Evolutionary conservation across 2,797 vertebrate genomes (phyloP), one percentile per base, ranked within the genome.

Genomic region (Anguilla marmorata): DNA sequence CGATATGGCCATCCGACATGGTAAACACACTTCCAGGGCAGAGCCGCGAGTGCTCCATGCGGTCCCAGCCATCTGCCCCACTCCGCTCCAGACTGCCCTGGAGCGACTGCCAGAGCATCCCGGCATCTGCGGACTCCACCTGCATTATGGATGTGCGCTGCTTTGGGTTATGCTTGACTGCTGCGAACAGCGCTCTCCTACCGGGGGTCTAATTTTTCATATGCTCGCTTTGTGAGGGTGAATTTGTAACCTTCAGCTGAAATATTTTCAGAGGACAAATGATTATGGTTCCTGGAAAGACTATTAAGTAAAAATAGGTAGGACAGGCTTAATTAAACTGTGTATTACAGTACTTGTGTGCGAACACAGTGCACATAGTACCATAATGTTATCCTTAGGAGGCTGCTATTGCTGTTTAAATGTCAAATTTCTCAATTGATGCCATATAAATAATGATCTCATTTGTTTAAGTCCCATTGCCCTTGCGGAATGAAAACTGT

Each of bases 261-360:
- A 89, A 88, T 82, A 85, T 74, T 48, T 88, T 45, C 27, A 24
- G 89, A 89, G 88, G 84, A 89, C 88, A 88, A 72, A 86, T 91
- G 88, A 85, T 91, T 91, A 90, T 86, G 87, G 83, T 74, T 74
- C 89, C 88, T 85, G 66, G 60, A 80, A 76, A 86, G 89, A 72
- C 66, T 30, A 27, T 72, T 72, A 27, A 72, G 60, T 63, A 91
- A 89, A 91, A 90, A 90, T 90, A 91, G 90, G 86, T 90, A 88
- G 7, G 52, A 83, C 33, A 79, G 1, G 85, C 88, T 91, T 90
- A 91, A 91, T 91, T 90, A 91, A 91, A 88, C 72, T 85, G 19
- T 69, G 63, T 69, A 87, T 89, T 90, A 90, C 86, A 90, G 94
- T 94, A 92, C 92, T 90, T 89, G 91, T 63, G 84, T 87, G 87